Evolutionary conservation across 2,113 vertebrate genomes (phyloP).

Genomic region (Cynoglossus semilaevis): DNA sequence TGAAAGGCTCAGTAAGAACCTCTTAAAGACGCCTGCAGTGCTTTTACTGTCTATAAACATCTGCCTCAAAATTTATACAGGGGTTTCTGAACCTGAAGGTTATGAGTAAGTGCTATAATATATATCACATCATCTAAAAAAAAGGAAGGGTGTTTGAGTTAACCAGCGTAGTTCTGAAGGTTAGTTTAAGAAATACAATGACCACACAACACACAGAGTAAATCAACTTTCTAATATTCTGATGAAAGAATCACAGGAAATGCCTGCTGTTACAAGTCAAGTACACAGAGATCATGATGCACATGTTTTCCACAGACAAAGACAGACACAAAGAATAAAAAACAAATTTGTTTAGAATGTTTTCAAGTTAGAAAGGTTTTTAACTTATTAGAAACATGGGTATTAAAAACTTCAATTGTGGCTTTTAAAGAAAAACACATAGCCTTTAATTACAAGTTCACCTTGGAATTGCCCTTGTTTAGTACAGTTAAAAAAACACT

Average conservation of each 20-base stretch:
- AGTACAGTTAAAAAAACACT: too few relatives aligned
- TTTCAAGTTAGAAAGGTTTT: too few relatives aligned
- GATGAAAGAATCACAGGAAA: conserved; percentile 6
- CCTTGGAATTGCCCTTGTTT: too few relatives aligned
- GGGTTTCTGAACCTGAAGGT: conserved; percentile 4
- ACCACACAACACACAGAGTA: conserved; percentile 13
- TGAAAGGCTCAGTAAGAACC: not conserved
- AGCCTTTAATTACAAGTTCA: too few relatives aligned
- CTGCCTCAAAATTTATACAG: conserved; percentile 20
- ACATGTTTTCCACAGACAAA: not conserved
- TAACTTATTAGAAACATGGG: too few relatives aligned
- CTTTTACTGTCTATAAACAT: conserved; percentile 29
- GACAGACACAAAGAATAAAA: too few relatives aligned
- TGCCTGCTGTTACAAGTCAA: conserved; percentile 1
- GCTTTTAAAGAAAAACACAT: too few relatives aligned
- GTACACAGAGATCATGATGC: not conserved
- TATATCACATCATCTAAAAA: too few relatives aligned
- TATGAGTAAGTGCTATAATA: conserved; percentile 4
- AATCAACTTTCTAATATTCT: conserved; percentile 8
- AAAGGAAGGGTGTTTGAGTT: too few relatives aligned
- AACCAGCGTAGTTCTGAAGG: conserved; percentile 1
- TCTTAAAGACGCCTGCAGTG: conserved; percentile 14
- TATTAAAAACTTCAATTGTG: not conserved
- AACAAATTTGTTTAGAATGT: too few relatives aligned
- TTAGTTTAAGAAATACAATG: conserved; percentile 4